phyloP scores from a whole-genome alignment of 2,797 vertebrate species.

The Buceros bicornis region DNA sequence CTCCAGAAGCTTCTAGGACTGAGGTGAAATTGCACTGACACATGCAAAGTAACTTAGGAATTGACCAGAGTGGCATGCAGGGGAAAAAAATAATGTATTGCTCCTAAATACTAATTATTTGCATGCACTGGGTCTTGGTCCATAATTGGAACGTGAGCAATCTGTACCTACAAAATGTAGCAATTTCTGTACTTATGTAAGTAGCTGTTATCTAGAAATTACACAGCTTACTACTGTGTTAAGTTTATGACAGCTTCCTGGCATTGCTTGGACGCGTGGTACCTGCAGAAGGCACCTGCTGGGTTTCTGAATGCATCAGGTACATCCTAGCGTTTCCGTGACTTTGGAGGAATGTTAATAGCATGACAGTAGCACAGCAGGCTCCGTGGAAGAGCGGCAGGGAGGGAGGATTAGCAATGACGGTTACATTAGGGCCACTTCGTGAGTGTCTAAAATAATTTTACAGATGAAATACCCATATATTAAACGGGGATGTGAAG shows the following conservation, averaged over 20 bases:
- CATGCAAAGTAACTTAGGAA: slow-evolving; percentile 19
- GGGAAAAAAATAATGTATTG: slow-evolving; percentile 41
- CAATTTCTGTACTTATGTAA: slow-evolving; percentile 69
- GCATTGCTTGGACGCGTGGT: slow-evolving; percentile 31
- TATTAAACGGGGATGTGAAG: slow-evolving; percentile 34
- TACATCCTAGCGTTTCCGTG: slow-evolving; percentile 43
- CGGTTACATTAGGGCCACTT: slow-evolving; percentile 46
- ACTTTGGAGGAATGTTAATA: slow-evolving; percentile 63
- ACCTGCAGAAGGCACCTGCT: slow-evolving; percentile 67
- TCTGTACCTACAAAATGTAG: slow-evolving; percentile 52
- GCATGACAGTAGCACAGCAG: slow-evolving; percentile 66
- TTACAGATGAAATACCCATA: slow-evolving; percentile 35
- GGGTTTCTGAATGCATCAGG: slow-evolving; percentile 68
- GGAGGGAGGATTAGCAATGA: slow-evolving; percentile 43
- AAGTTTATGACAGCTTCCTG: slow-evolving; percentile 64
- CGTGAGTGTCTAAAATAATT: slow-evolving; percentile 48
- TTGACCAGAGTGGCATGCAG: background rate
- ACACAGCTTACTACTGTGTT: slow-evolving; percentile 61
- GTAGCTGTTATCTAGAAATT: slow-evolving; percentile 74
- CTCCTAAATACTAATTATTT: slow-evolving; percentile 71
- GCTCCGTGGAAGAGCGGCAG: background rate
- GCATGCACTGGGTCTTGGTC: slow-evolving; percentile 59
- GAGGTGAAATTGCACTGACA: slow-evolving; percentile 9
- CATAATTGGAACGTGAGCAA: slow-evolving; percentile 62
- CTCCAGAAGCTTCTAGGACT: slow-evolving; percentile 67